Conservation (phyloP, 2,797 vertebrate genomes). For the Chelon auratus region DNA sequence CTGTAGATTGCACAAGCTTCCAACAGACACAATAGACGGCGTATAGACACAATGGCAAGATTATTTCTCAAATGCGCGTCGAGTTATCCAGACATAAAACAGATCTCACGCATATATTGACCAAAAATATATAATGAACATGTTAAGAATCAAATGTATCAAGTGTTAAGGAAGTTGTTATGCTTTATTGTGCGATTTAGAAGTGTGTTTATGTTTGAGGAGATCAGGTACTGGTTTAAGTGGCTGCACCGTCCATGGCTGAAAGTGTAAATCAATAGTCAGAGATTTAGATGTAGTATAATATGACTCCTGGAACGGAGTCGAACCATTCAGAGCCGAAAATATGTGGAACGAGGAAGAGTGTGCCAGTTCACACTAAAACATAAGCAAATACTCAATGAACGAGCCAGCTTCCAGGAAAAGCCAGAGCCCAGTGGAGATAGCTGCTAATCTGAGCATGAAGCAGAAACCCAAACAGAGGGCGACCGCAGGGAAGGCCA, state of each 20-base stretch:
- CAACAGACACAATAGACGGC: slow-evolving; percentile 25
- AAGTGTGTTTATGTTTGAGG: slow-evolving; percentile 51
- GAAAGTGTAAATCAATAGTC: slow-evolving; percentile 66
- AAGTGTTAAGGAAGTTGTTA: slow-evolving; percentile 26
- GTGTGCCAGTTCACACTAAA: slow-evolving; percentile 76
- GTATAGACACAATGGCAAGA: background rate
- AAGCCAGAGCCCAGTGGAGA: slow-evolving; percentile 76
- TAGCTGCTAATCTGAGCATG: slow-evolving; percentile 81
- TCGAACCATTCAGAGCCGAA: slow-evolving; percentile 62
- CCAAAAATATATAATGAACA: slow-evolving; percentile 15
- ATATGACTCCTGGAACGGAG: slow-evolving; percentile 62
- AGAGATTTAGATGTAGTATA: slow-evolving; percentile 58
- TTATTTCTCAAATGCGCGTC: background rate
- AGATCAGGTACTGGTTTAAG: slow-evolving; percentile 53
- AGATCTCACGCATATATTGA: background rate
- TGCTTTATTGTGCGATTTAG: slow-evolving; percentile 42
- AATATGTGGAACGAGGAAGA: slow-evolving; percentile 55
- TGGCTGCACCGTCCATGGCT: slow-evolving; percentile 20
- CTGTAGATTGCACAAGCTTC: slow-evolving; percentile 15
- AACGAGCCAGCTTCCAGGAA: slow-evolving; percentile 76
- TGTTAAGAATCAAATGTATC: slow-evolving; percentile 29
- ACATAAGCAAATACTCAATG: slow-evolving; percentile 79
- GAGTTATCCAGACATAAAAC: slow-evolving; percentile 10
- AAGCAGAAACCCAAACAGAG: slow-evolving; percentile 78
- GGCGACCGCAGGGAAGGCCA: slow-evolving; percentile 71